phyloP scores from a whole-genome alignment of 2,888 invertebrate genomes.

The Apomyelois bistriatella region DNA sequence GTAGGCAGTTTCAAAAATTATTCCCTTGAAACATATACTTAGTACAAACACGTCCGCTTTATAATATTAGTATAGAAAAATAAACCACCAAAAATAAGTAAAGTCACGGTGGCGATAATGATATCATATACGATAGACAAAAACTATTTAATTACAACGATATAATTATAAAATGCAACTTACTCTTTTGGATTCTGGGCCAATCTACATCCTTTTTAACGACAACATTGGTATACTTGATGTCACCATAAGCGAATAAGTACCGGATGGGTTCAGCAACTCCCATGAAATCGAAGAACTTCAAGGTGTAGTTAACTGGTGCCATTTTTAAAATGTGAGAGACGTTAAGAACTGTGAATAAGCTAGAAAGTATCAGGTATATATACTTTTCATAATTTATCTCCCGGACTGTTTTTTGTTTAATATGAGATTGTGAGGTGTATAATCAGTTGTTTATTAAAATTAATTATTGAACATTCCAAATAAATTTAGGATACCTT shows the following conservation, averaged over 20 bases:
- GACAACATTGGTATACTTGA: conserved; percentile 36
- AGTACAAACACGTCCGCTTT: too few relatives aligned
- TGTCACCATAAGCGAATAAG: conserved; percentile 37
- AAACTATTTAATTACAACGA: not conserved
- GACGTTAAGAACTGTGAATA: not conserved
- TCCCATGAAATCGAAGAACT: conserved; percentile 42
- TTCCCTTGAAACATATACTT: too few relatives aligned
- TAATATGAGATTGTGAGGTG: not conserved
- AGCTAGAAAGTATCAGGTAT: not conserved
- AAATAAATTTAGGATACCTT: not conserved
- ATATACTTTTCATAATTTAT: conserved; percentile 9
- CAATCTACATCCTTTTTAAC: conserved; percentile 26
- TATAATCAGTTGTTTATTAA: not conserved
- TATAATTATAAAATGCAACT: not conserved
- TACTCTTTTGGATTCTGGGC: conserved; percentile 24
- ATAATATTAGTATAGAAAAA: too few relatives aligned
- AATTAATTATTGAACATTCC: not conserved
- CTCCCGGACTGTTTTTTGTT: not conserved
- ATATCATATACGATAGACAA: too few relatives aligned
- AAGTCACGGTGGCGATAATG: too few relatives aligned
- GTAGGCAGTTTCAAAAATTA: too few relatives aligned
- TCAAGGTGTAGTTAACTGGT: conserved; percentile 35
- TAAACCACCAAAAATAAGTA: too few relatives aligned
- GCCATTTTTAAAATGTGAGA: conserved; percentile 30
- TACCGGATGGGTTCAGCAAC: conserved; percentile 41